Conservation (phyloP, 2,113 vertebrate genomes). For the Saiga tatarica region DNA sequence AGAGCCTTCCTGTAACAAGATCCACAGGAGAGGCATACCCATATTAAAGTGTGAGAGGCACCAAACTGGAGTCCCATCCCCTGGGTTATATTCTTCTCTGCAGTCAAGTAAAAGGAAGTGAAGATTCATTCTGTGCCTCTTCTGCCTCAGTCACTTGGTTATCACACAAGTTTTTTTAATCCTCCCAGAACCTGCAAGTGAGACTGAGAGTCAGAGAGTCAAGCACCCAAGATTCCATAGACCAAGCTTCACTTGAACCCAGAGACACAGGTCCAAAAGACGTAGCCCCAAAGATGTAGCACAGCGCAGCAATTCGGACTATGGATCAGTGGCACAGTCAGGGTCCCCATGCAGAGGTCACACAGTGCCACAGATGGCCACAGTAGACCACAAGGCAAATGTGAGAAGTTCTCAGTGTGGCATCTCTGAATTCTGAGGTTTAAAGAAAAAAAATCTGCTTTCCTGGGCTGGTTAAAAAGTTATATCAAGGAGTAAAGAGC, state of each 20-base stretch:
- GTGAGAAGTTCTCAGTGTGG: neutral
- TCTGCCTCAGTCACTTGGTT: neutral
- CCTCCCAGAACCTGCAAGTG: neutral
- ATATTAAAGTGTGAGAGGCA: neutral
- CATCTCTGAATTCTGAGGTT: slow-evolving; percentile 1
- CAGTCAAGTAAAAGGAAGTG: neutral
- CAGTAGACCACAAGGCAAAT: neutral
- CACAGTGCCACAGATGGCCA: neutral
- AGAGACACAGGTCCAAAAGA: neutral
- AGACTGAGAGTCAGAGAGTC: neutral
- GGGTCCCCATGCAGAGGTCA: neutral
- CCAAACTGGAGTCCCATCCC: no score
- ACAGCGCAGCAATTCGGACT: neutral
- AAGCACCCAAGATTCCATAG: neutral
- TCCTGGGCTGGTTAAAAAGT: slow-evolving; percentile 10
- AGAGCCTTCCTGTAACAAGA: neutral
- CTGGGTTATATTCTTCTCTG: neutral
- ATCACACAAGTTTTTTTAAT: neutral
- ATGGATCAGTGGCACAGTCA: neutral
- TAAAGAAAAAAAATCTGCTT: slow-evolving; percentile 12
- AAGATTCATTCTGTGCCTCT: neutral
- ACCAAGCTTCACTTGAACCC: neutral
- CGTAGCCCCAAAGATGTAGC: neutral
- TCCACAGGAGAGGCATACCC: neutral
- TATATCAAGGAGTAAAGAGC: neutral